Evolutionary conservation across 2,113 vertebrate species (phyloP), one percentile per base, ranked within the genome.

Genomic region (Apteryx mantelli): DNA sequence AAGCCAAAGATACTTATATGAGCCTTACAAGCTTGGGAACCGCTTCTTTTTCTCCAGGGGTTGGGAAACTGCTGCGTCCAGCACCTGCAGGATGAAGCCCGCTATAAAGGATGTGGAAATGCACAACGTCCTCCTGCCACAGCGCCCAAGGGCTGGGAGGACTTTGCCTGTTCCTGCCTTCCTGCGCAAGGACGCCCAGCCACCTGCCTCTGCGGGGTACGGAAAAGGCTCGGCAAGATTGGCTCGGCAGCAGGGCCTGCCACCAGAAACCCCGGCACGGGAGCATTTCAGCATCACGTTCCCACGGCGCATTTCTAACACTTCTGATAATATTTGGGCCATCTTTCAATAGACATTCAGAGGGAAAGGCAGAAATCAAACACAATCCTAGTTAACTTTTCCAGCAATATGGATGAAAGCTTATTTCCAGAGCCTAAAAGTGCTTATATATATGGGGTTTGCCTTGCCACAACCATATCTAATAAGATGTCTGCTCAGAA

Each of bases 271-370:
- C 11, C 24, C 36, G 36, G 36, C 36, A 38, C 36, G 7, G 36
- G 36, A 38, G 36, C 36, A 38, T 3, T 63, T 30, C 3, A 8
- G 10, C 25, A 46, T 0, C 1, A 20, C 3, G 2, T 26, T 85
- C 44, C n/a, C 56, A 53, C 60, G 4, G 34, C 15, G 6, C 11
- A 17, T 48, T 70, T 73, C 60, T 53, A 69, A 36, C 3, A 22
- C 7, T 21, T 83, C 50, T 18, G 34, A 28, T 8, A 60, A 28
- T 19, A 40, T 81, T 85, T 89, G 38, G 82, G 36, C n/a, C 22
- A 79, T 20, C 26, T 22, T 77, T 85, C 28, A 38, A 15, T 12
- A 58, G 56, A 9, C 17, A 19, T n/a, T 68, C 10, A 50, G 44
- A 71, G 32, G 34, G 25, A 82, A n/a, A 68, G 28, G 55, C 34